A percentile compares a stretch with the other conserved stretches of the same genome.
These are phyloP conservation scores for Sisor rabdophorus DNA, from an alignment of 2,113 vertebrate genomes.

Conservation along the genomic window DNA sequence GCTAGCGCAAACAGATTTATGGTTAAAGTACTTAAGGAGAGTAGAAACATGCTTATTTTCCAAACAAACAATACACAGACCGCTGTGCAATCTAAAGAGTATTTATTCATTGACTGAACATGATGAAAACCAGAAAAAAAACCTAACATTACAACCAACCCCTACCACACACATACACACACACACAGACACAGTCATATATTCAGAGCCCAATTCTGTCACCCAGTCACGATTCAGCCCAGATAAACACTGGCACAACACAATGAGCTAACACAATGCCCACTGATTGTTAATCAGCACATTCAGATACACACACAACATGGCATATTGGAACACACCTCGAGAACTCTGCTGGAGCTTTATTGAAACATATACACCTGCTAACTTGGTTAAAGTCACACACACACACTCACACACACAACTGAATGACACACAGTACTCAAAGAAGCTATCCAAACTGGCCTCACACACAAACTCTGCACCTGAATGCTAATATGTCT, in stretches of 20 bases:
- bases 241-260: conserved; percentile 41
- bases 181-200: conserved; percentile 27
- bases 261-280: conserved; percentile 42
- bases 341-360: conserved; percentile 17
- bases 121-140: conserved; percentile 23
- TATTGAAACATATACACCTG: conserved; percentile 33
- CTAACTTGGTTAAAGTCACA: conserved; percentile 20
- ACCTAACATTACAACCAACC: background rate
- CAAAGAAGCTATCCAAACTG: conserved; percentile 17
- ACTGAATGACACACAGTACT: conserved; percentile 7
- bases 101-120: conserved; percentile 19
- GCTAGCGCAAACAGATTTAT: conserved; percentile 1
- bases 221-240: conserved; percentile 31
- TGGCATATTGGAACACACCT: conserved; percentile 28
- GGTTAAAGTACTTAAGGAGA: conserved; percentile 8
- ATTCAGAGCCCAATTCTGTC: conserved; percentile 38
- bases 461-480: background rate
- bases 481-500: conserved; percentile 19
- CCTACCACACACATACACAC: background rate
- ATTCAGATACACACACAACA: conserved; percentile 41
- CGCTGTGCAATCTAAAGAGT: background rate
- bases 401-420: conserved; percentile 8
- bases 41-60: conserved; percentile 9
- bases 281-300: conserved; percentile 51
- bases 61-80: conserved; percentile 1